Percentiles rank a stretch among this genome's conserved stretches.
Evolutionary conservation across 2,113 vertebrate species (phyloP).

Genomic region (Mastomys coucha): DNA sequence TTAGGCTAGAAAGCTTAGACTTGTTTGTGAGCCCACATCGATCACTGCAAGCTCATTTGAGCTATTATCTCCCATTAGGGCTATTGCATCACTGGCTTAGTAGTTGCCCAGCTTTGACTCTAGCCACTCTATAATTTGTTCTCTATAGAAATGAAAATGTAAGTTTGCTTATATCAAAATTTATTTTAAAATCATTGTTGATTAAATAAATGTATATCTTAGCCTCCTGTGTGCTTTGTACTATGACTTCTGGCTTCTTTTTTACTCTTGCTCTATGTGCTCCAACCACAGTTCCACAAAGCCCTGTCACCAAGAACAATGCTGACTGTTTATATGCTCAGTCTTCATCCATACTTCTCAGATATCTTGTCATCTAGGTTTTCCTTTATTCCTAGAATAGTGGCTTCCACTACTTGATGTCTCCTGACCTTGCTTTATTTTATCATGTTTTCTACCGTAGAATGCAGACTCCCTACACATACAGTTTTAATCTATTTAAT

Average conservation of each 20-base stretch:
- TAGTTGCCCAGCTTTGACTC: not conserved
- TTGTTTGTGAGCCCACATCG: not conserved
- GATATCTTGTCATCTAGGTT: not conserved
- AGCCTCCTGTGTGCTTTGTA: not conserved
- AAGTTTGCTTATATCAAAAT: not conserved
- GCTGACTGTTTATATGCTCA: not conserved
- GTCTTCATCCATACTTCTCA: not conserved
- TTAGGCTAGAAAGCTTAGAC: not conserved
- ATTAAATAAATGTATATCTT: not conserved
- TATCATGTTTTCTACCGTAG: not conserved
- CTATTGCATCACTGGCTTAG: not conserved
- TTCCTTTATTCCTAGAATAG: not conserved
- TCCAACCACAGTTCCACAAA: not conserved
- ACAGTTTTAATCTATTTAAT: not conserved
- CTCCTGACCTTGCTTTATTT: constrained; percentile 10
- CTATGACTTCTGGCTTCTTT: not conserved
- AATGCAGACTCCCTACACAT: not conserved
- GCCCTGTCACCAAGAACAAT: not conserved
- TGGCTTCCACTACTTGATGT: not conserved
- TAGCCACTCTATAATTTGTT: not conserved
- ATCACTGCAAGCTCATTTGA: not conserved
- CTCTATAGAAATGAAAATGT: not conserved
- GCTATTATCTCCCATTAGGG: not conserved
- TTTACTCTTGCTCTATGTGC: not conserved
- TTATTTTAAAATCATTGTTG: not conserved